phyloP scores from a whole-genome alignment of 2,888 invertebrate species.

The Caenorhabditis zanzibari region DNA sequence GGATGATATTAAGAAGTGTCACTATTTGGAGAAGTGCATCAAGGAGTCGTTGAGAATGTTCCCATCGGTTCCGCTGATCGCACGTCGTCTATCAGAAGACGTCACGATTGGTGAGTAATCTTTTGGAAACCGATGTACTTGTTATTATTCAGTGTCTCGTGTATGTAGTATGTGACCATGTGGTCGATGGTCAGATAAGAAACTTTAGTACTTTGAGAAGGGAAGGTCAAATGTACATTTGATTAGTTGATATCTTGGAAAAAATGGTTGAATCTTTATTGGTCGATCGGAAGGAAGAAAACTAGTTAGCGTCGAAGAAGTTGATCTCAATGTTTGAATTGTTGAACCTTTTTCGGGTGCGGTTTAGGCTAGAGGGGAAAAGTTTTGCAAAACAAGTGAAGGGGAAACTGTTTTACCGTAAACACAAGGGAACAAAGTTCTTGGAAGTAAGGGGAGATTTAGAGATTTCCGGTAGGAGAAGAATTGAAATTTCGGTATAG shows the following conservation, averaged over 20 bases:
- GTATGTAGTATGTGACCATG: no score
- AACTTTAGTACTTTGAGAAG: conserved; percentile 6
- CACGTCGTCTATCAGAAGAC: conserved; percentile 69
- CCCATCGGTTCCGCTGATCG: conserved; percentile 73
- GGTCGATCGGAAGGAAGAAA: conserved; percentile 9
- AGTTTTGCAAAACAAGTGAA: not conserved
- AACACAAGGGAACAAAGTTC: no score
- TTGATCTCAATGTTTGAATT: conserved; percentile 12
- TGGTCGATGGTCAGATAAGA: conserved; percentile 26
- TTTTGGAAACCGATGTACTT: conserved; percentile 1
- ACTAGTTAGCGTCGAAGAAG: not conserved
- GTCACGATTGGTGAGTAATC: conserved; percentile 66
- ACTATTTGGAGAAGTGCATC: conserved; percentile 81
- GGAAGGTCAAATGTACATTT: conserved; percentile 1
- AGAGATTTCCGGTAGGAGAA: no score
- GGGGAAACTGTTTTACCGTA: no score
- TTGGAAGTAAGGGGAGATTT: no score
- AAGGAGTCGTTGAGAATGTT: conserved; percentile 78
- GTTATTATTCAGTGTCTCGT: no score
- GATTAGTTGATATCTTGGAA: conserved; percentile 31
- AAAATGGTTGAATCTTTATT: conserved; percentile 16
- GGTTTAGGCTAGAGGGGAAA: not conserved
- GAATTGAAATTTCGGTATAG: no score
- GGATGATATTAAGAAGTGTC: conserved; percentile 79
- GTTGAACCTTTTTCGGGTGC: conserved; percentile 3